Evolutionary conservation across 2,888 invertebrate genomes (phyloP), one percentile per base, ranked within the genome.

Genomic region (Choreutis nemorana): DNA sequence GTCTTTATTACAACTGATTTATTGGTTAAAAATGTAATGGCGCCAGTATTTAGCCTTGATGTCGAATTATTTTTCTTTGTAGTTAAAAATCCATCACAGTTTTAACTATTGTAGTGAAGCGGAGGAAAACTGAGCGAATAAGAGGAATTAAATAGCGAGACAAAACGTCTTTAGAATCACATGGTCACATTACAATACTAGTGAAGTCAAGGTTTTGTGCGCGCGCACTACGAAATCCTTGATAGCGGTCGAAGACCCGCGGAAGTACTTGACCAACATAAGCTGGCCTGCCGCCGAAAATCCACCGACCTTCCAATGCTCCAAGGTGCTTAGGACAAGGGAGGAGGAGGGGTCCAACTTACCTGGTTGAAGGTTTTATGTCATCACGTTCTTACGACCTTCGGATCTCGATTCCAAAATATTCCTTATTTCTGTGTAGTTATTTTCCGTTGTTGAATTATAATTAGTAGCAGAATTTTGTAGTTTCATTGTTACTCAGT

Each of bases 211-310:
- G 75, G 77, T 71, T 65, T 55, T 34, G 40, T 34, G 39, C 53
- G 52, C 61, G 57, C 63, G 61, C 59, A 61, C 66, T 67, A 61
- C 58, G 52, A 65, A 62, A 71, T 65, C 77, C 75, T 77, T 75
- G 64, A 45, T 35, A 28, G 33, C 63, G 73, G 68, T 62, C 71
- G 51, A 40, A 58, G 67, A 67, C 71, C 71, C 55, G 51, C 73
- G 75, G 75, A 77, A 75, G 67, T 67, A 36, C 37, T 33, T 25
- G 48, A 36, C 72, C 65, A 62, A 39, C 29, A 8, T 52, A 55
- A 41, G 28, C 11, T 41, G 68, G 55, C 33, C 59, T 46, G 42
- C 49, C 59, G 56, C 42, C 46, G 34, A 51, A 46, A 48, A 45
- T 46, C 46, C 43, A 46, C 45, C 47, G 49, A 50, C 52, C 44